Percentiles rank a stretch among this genome's conserved stretches.
These are phyloP conservation scores for Escarpia spicata DNA, from an alignment of 2,888 invertebrate genomes.

Conservation along the genomic window DNA sequence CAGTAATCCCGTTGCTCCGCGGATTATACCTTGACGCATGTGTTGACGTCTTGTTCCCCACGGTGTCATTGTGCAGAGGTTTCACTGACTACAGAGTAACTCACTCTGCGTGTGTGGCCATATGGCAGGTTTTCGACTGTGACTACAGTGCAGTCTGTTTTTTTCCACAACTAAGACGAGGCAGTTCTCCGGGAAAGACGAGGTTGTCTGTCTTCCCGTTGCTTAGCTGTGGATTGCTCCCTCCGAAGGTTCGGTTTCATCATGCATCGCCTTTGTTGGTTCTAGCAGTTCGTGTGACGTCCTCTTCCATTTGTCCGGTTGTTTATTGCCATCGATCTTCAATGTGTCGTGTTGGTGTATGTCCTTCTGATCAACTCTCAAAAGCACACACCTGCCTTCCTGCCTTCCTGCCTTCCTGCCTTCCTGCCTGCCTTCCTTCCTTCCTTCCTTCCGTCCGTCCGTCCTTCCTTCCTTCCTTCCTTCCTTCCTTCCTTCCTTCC, in stretches of 20 bases:
- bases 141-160: not conserved
- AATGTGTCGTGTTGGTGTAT: not conserved
- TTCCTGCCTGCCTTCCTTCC: constrained; percentile 31
- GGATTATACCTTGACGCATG: no score
- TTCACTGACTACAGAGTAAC: not conserved
- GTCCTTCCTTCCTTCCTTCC: constrained; percentile 30
- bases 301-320: not conserved
- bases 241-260: not conserved
- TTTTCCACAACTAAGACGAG: not conserved
- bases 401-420: constrained; percentile 29
- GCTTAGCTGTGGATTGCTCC: not conserved
- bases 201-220: not conserved
- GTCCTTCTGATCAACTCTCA: no score
- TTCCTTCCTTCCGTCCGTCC: no score
- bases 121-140: not conserved
- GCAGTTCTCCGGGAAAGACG: not conserved
- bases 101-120: not conserved
- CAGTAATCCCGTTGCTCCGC: no score
- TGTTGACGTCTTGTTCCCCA: not conserved
- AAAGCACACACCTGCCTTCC: not conserved
- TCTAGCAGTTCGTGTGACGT: not conserved
- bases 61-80: not conserved
- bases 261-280: not conserved
- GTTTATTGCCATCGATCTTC: not conserved
- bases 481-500: constrained; percentile 36